Evolutionary conservation across 2,797 vertebrate species (phyloP).

Genomic region (Perodicticus potto): DNA sequence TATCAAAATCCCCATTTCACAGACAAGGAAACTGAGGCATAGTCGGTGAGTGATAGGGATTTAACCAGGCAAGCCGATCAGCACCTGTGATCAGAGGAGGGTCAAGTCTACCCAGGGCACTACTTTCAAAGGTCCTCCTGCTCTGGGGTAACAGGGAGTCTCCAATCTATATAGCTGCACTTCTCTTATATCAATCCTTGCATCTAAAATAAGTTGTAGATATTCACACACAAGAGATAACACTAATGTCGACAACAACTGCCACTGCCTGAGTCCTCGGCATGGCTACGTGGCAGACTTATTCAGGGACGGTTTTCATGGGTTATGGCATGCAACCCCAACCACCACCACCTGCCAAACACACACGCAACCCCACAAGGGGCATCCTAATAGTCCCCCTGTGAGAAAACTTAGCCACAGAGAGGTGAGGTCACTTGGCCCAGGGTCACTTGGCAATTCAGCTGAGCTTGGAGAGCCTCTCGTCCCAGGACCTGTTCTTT

Average conservation of each 20-base stretch:
- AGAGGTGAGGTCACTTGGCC: not conserved
- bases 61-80: not conserved
- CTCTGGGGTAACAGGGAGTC: not conserved
- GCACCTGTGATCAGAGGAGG: not conserved
- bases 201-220: not conserved
- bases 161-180: not conserved
- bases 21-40: not conserved
- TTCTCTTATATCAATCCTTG: not conserved
- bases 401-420: not conserved
- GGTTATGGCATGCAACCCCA: not conserved
- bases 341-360: not conserved
- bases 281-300: not conserved
- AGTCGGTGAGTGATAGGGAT: not conserved
- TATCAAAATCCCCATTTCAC: not conserved
- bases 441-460: not conserved
- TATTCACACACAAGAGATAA: not conserved
- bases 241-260: not conserved
- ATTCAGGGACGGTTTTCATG: not conserved
- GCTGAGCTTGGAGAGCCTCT: not conserved
- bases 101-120: not conserved
- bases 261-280: not conserved
- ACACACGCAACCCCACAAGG: not conserved
- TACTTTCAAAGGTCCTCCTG: not conserved
- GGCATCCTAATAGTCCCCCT: not conserved
- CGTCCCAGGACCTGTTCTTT: conserved; percentile 8